Percentiles rank a stretch among this genome's conserved stretches.
phyloP scores from a whole-genome alignment of 2,797 vertebrate species.

The Choloepus didactylus region DNA sequence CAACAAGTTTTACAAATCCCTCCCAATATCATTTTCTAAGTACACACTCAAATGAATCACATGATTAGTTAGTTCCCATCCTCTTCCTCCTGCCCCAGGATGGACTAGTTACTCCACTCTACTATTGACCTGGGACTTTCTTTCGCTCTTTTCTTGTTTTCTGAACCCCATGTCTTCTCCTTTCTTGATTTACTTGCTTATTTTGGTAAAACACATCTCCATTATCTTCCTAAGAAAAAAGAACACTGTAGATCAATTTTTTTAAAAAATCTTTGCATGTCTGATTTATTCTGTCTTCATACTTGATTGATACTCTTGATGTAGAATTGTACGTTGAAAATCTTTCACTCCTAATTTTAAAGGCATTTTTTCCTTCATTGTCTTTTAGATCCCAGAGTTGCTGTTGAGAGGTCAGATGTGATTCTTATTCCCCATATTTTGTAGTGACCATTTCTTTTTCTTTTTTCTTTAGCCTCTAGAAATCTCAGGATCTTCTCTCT shows the following conservation, averaged over 20 bases:
- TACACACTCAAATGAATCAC: not conserved
- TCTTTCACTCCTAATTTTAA: constrained; percentile 31
- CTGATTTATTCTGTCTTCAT: constrained; percentile 17
- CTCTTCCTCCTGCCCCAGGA: not conserved
- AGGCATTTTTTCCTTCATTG: not conserved
- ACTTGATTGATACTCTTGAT: constrained; percentile 6
- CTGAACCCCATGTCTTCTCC: not conserved
- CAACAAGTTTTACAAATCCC: not conserved
- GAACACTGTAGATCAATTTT: not conserved
- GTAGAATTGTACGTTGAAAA: constrained; percentile 41
- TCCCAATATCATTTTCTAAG: not conserved
- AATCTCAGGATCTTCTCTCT: not conserved
- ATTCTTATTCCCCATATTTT: not conserved
- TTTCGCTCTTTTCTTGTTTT: not conserved
- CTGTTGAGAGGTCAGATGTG: not conserved
- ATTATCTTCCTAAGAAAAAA: constrained; percentile 52
- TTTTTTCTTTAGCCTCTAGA: not conserved
- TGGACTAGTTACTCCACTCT: not conserved
- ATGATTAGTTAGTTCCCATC: not conserved
- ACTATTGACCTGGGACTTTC: not conserved
- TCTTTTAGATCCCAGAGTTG: constrained; percentile 7
- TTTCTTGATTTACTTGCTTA: constrained; percentile 36
- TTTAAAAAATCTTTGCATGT: not conserved
- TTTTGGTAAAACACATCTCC: constrained; percentile 10
- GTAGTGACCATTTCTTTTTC: not conserved